Percentiles rank a stretch among this genome's conserved stretches.
Conservation (phyloP, 2,888 invertebrate genomes). For the Diarsia mendica region DNA sequence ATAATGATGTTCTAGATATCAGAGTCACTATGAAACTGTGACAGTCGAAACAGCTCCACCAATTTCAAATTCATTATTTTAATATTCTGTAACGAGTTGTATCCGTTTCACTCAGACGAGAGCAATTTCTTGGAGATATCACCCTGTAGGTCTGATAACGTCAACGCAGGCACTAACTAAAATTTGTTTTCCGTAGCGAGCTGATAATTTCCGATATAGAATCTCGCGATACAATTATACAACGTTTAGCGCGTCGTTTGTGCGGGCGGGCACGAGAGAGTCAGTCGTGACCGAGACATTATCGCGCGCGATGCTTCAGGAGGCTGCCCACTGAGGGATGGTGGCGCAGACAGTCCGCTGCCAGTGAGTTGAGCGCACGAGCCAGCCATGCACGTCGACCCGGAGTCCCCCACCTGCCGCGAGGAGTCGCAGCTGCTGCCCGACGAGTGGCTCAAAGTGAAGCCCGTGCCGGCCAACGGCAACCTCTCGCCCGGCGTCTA, state of each 20-base stretch:
- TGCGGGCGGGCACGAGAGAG: conserved; percentile 79
- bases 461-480: conserved; percentile 83
- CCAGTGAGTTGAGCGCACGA: conserved; percentile 82
- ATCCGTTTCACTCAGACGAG: conserved; percentile 6
- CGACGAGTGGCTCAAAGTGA: conserved; percentile 88
- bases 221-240: conserved; percentile 89
- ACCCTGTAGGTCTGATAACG: conserved; percentile 79
- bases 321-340: conserved; percentile 83
- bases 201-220: conserved; percentile 89
- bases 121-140: conserved; percentile 58
- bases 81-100: not conserved
- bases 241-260: conserved; percentile 86
- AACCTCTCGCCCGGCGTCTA: conserved; percentile 88
- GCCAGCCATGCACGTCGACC: conserved; percentile 85
- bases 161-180: conserved; percentile 83
- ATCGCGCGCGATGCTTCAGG: conserved; percentile 89
- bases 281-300: conserved; percentile 89
- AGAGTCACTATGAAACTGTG: conserved; percentile 33
- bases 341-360: conserved; percentile 80
- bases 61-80: conserved; percentile 9
- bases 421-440: conserved; percentile 88
- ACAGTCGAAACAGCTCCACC: conserved; percentile 6
- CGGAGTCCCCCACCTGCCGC: conserved; percentile 87
- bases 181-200: conserved; percentile 85
- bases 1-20: conserved; percentile 29